Evolutionary conservation across 53 echinoderm and acorn worm species (phyloP), one percentile per base, ranked within the genome.

Genomic region (Holothuria scabra): DNA sequence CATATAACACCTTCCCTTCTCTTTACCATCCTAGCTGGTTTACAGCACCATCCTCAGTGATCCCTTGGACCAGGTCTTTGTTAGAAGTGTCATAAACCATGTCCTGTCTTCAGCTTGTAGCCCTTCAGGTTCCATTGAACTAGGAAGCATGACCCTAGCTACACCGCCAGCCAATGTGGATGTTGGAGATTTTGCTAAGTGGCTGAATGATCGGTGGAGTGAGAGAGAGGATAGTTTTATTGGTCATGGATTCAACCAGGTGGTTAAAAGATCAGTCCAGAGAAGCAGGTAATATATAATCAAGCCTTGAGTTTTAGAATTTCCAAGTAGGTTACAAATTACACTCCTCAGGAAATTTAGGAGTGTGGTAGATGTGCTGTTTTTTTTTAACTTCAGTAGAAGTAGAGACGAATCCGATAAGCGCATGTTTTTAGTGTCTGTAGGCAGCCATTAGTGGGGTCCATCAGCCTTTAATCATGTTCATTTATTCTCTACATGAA

Each of bases 161-260:
- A 96, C 90, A 41, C 96, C 96, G 44, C 96, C 96, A 13, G 93
- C 96, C 76, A 96, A 96, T 75, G 96, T 96, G 58, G 96, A 96
- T 76, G 70, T 90, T 13, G 25, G 63, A 31, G 93, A 92, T 59
- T 96, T 91, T 84, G 83, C 91, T 31, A 84, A 84, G 26, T 93
- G 93, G 96, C 68, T 93, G 60, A 85, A 83, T 67, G 96, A 96
- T 48, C 93, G 93, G 59, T 90, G 90, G 92, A 68, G 52, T 41
- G 92, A 93, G 22, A 79, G 74, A 6, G 67, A 58, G 2, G 86
- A 79, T 8, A 90, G 93, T n/a, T 90, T 86, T 22, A 62, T 74
- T 9, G 93, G 88, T 1, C 72, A 93, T 55, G 74, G 84, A 21
- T 76, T 96, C 28, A 93, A 91, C 64, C 61, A 83, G 41, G 89